These are phyloP conservation scores for Caenorhabditis imperialis DNA, from an alignment of 2,888 invertebrate species.

Conservation along the genomic window DNA sequence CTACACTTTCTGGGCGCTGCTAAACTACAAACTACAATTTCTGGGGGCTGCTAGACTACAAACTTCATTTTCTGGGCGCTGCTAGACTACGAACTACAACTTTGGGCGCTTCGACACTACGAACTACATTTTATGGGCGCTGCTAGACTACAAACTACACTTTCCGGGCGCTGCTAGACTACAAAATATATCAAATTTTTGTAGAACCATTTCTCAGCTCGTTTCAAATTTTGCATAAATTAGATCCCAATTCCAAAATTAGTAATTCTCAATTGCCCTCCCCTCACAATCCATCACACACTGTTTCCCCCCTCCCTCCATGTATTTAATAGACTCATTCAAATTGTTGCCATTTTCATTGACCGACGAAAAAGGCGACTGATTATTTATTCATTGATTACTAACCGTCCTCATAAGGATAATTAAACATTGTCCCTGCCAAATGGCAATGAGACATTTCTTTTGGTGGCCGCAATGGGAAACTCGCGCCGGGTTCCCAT, in stretches of 20 bases:
- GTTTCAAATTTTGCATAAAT: constrained; percentile 30
- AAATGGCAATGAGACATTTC: constrained; percentile 53
- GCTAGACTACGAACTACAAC: too few species aligned
- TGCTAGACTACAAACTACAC: too few species aligned
- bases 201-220: not conserved
- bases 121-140: too few species aligned
- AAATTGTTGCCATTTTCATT: constrained; percentile 2
- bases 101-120: too few species aligned
- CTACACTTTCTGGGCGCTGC: too few species aligned
- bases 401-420: constrained; percentile 26
- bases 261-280: constrained; percentile 7
- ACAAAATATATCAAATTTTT: too few species aligned
- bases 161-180: too few species aligned
- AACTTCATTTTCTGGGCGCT: too few species aligned
- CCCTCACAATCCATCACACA: constrained; percentile 4
- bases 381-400: constrained; percentile 51
- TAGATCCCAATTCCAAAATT: constrained; percentile 19
- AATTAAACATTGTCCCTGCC: constrained; percentile 2
- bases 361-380: too few species aligned
- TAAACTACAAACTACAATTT: too few species aligned
- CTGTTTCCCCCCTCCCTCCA: too few species aligned
- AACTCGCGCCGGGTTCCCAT: constrained; percentile 14
- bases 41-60: too few species aligned
- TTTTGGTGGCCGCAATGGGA: constrained; percentile 26
- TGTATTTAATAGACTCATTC: constrained; percentile 4